These are phyloP conservation scores for Actinia equina DNA, from an alignment of 64 coral and sea anemone species.

Conservation along the genomic window DNA sequence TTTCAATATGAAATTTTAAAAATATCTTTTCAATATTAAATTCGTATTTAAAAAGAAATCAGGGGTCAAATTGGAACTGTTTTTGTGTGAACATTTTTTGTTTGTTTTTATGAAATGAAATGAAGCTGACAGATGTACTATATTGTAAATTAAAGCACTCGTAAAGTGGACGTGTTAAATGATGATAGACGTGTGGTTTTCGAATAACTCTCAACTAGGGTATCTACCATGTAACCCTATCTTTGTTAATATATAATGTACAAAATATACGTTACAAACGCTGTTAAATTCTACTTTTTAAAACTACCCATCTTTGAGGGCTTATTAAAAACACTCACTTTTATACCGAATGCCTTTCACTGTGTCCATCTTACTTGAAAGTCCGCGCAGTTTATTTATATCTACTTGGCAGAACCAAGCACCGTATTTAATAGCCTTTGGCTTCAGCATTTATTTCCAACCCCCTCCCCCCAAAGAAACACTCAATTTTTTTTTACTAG, in stretches of 20 bases:
- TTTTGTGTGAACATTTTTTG: not conserved
- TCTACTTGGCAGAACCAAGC: no score
- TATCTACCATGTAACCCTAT: not conserved
- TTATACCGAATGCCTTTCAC: not conserved
- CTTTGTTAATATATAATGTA: constrained; percentile 14
- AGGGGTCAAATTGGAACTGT: not conserved
- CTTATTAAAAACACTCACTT: constrained; percentile 16
- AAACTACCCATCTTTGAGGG: constrained; percentile 16
- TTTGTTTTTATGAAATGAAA: not conserved
- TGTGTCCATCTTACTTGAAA: no score
- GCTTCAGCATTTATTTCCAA: no score
- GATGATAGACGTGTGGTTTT: not conserved
- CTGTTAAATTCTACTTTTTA: constrained; percentile 10
- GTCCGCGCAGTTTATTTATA: no score
- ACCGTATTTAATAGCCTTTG: no score
- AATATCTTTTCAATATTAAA: not conserved
- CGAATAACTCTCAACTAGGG: not conserved
- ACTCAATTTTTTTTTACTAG: no score
- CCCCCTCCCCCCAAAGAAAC: no score
- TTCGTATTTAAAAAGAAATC: constrained; percentile 1
- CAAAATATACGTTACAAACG: constrained; percentile 10
- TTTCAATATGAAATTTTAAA: not conserved
- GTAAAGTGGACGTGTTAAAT: not conserved
- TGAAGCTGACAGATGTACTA: not conserved
- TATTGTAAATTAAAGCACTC: constrained; percentile 18